phyloP scores from a whole-genome alignment of 2,888 invertebrate species.

The Aplocera efformata region DNA sequence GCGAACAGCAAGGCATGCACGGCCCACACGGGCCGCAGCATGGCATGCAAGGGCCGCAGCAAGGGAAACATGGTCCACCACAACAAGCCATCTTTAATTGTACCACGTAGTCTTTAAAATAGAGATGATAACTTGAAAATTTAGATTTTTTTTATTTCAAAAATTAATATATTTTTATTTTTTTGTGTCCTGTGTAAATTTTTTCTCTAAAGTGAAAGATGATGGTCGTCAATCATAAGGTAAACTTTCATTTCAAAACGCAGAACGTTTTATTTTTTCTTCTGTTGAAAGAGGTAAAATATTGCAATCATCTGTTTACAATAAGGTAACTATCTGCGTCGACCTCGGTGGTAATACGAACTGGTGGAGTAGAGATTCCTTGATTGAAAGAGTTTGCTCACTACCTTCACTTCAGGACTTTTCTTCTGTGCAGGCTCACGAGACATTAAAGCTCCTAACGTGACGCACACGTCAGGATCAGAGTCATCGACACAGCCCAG shows the following conservation, averaged over 20 bases:
- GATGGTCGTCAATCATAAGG: constrained; percentile 7
- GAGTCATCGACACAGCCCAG: too few species aligned
- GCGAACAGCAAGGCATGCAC: constrained; percentile 24
- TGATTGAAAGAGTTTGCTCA: too few species aligned
- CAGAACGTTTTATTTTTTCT: constrained; percentile 2
- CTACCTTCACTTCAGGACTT: too few species aligned
- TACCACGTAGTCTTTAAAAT: constrained; percentile 26
- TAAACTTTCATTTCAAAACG: constrained; percentile 13
- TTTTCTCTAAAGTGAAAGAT: constrained; percentile 37
- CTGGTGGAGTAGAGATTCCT: too few species aligned
- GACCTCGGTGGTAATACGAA: too few species aligned
- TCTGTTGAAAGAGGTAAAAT: not conserved
- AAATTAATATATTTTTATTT: constrained; percentile 28
- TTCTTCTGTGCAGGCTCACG: too few species aligned
- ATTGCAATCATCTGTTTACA: not conserved
- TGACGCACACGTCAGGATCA: too few species aligned
- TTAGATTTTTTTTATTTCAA: constrained; percentile 29
- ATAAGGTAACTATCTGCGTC: too few species aligned
- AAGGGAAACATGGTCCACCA: constrained; percentile 26
- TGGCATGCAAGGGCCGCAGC: constrained; percentile 27
- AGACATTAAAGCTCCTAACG: too few species aligned
- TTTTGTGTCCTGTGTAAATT: constrained; percentile 41
- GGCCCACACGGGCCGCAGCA: constrained; percentile 22
- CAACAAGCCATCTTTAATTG: constrained; percentile 38
- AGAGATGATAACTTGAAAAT: constrained; percentile 29